phyloP scores from a whole-genome alignment of 1,140 invertebrate species.

The Prorops nasuta region DNA sequence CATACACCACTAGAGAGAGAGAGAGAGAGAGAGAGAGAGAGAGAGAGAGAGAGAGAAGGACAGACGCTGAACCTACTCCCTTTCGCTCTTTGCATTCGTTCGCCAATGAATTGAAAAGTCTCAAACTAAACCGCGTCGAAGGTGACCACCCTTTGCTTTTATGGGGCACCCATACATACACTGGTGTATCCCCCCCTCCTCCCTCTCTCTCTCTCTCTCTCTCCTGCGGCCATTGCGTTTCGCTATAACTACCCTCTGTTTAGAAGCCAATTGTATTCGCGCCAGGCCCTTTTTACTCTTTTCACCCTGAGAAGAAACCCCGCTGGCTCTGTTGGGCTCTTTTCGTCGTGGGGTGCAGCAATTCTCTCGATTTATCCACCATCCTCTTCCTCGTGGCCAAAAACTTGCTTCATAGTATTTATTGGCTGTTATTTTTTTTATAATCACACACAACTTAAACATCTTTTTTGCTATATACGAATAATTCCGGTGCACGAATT shows the following conservation, averaged over 20 bases:
- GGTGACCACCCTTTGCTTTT: conserved; percentile 25
- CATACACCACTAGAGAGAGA: no score
- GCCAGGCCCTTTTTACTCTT: conserved; percentile 19
- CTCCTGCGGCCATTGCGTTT: conserved; percentile 19
- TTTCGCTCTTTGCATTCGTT: not conserved
- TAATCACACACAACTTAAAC: no score
- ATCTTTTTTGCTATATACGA: no score
- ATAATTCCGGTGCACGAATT: no score
- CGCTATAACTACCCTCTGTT: conserved; percentile 30
- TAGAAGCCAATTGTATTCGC: conserved; percentile 26
- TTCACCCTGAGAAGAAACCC: conserved; percentile 21
- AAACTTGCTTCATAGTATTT: no score
- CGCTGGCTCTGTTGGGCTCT: conserved; percentile 24
- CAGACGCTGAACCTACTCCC: not conserved
- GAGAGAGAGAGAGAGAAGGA: not conserved
- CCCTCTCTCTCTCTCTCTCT: not conserved
- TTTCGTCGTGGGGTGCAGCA: conserved; percentile 19
- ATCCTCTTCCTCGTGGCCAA: no score
- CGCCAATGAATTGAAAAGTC: conserved; percentile 22
- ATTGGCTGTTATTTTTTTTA: no score
- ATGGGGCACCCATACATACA: conserved; percentile 7
- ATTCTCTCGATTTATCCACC: not conserved
- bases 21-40: not conserved
- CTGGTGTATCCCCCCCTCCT: not conserved
- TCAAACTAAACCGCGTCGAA: conserved; percentile 12